Conservation (phyloP, 2,113 vertebrate genomes). For the Crotalus helleri region DNA sequence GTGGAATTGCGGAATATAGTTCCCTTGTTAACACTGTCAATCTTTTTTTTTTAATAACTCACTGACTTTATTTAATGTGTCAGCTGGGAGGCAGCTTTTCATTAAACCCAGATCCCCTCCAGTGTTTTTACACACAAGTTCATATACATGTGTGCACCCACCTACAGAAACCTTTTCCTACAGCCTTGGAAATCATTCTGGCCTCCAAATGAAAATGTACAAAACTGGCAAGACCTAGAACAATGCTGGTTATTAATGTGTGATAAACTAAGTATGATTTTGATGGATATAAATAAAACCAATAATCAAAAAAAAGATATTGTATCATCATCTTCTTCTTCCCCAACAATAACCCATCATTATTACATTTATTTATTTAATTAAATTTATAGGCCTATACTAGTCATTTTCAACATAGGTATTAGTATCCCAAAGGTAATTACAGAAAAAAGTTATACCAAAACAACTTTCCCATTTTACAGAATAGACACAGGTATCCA, state of each 20-base stretch:
- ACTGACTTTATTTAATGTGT: conserved; percentile 15
- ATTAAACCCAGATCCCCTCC: conserved; percentile 16
- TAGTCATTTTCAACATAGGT: too few species aligned
- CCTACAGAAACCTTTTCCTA: not conserved
- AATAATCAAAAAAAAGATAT: not conserved
- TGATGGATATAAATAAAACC: not conserved
- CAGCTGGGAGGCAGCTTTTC: not conserved
- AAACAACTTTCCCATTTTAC: not conserved
- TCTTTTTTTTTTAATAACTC: conserved; percentile 30
- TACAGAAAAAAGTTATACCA: not conserved
- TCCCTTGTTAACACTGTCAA: conserved; percentile 11
- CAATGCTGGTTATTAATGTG: conserved; percentile 1
- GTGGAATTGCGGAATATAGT: not conserved
- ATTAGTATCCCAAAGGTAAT: not conserved
- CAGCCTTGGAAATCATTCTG: not conserved
- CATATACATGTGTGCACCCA: not conserved
- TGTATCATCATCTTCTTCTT: not conserved
- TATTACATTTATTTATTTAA: not conserved
- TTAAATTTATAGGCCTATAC: not conserved
- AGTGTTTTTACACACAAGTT: conserved; percentile 24
- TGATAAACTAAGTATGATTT: not conserved
- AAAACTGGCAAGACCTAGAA: not conserved
- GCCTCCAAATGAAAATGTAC: not conserved
- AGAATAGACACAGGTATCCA: not conserved
- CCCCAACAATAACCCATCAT: not conserved